A percentile compares a stretch with the other conserved stretches of the same genome.
These are phyloP conservation scores for Kryptolebias marmoratus DNA, from an alignment of 2,113 vertebrate genomes.

Conservation along the genomic window DNA sequence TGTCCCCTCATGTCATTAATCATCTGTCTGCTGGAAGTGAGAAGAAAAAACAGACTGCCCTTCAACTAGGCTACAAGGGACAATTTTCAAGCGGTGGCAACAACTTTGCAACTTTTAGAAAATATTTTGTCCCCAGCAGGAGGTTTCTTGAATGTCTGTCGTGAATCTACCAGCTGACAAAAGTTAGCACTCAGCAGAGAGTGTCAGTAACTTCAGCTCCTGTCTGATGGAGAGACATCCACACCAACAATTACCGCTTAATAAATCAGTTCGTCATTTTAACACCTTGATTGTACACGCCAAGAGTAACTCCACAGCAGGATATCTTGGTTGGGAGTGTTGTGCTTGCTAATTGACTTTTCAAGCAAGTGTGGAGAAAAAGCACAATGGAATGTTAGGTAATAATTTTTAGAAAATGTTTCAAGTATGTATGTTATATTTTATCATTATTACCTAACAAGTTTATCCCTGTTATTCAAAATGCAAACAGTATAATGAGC, in stretches of 20 bases:
- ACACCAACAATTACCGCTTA: constrained; percentile 84
- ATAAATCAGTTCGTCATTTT: constrained; percentile 82
- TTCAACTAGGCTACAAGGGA: constrained; percentile 64
- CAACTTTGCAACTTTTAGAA: constrained; percentile 79
- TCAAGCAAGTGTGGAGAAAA: neutral
- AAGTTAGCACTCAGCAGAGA: constrained; percentile 81
- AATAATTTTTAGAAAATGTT: too few relatives aligned
- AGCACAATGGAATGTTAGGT: neutral
- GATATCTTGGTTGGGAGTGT: constrained; percentile 53
- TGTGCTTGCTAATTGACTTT: constrained; percentile 48
- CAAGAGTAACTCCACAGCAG: constrained; percentile 23
- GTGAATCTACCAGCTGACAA: constrained; percentile 81
- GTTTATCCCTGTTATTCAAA: too few relatives aligned
- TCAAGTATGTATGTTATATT: too few relatives aligned
- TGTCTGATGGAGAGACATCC: constrained; percentile 75
- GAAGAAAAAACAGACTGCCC: constrained; percentile 70
- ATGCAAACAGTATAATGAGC: too few relatives aligned
- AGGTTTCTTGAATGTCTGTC: constrained; percentile 34
- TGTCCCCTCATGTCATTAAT: constrained; percentile 74
- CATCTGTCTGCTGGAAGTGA: constrained; percentile 76
- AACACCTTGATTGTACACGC: constrained; percentile 68
- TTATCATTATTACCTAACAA: too few relatives aligned
- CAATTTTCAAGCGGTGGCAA: constrained; percentile 78
- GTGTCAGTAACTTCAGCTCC: constrained; percentile 80
- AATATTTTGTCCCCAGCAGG: constrained; percentile 73